Percentiles rank a stretch among this genome's conserved stretches.
Conservation (phyloP, 2,888 invertebrate genomes). For the Biston stratarius region DNA sequence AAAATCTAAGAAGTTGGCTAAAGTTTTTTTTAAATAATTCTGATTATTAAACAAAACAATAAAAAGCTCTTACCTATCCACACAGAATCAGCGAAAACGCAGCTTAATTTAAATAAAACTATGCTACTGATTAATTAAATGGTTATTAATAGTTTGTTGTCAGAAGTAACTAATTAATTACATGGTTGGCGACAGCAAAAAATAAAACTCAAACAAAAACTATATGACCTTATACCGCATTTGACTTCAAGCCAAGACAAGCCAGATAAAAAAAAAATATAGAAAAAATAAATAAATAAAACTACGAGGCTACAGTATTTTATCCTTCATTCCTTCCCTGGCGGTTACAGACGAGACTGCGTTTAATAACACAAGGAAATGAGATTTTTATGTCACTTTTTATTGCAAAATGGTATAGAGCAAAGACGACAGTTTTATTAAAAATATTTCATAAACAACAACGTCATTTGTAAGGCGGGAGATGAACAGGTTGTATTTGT, state of each 20-base stretch:
- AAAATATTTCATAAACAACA: constrained; percentile 36
- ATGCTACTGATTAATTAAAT: not conserved
- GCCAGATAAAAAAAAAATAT: constrained; percentile 7
- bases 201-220: constrained; percentile 5
- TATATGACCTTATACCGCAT: constrained; percentile 12
- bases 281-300: constrained; percentile 15
- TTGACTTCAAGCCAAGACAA: constrained; percentile 17
- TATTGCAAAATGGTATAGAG: constrained; percentile 35
- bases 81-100: not conserved
- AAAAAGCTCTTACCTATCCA: no score
- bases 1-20: no score
- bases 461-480: constrained; percentile 21
- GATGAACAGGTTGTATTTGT: constrained; percentile 21
- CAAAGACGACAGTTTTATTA: constrained; percentile 41
- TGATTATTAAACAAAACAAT: no score
- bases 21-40: no score
- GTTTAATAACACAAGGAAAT: constrained; percentile 37
- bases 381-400: constrained; percentile 44
- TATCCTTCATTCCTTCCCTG: constrained; percentile 10
- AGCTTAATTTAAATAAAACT: not conserved
- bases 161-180: constrained; percentile 1
- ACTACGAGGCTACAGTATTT: constrained; percentile 14
- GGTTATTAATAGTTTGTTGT: not conserved
- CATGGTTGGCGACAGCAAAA: not conserved
- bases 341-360: constrained; percentile 26